Evolutionary conservation across 1,140 invertebrate genomes (phyloP).

Genomic region (Pygmarrhopalites habei): DNA sequence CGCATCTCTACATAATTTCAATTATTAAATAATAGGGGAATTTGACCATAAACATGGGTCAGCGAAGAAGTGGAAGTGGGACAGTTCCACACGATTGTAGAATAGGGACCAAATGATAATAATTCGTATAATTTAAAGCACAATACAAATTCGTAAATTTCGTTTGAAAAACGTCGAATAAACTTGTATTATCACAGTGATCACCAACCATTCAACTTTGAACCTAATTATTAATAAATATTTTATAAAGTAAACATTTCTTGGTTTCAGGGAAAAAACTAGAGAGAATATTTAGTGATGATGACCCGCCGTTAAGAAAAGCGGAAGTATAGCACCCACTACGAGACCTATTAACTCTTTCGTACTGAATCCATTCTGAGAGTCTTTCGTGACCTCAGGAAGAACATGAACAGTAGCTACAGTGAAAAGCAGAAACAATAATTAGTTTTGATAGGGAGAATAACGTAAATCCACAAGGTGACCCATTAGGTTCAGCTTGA

Average conservation of each 20-base stretch:
- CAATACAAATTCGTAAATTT: neutral
- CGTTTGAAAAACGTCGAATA: neutral
- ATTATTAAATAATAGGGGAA: too few species aligned
- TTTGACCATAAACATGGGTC: too few species aligned
- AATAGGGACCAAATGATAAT: neutral
- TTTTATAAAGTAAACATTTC: neutral
- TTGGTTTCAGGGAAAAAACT: neutral
- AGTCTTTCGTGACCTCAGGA: slow-evolving; percentile 52
- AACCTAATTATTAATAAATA: neutral
- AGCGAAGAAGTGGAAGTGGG: too few species aligned
- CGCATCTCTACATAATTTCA: too few species aligned
- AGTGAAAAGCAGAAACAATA: too few species aligned
- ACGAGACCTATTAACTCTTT: slow-evolving; percentile 76
- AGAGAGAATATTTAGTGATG: slow-evolving; percentile 59
- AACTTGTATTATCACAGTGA: neutral
- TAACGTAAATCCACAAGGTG: too few species aligned
- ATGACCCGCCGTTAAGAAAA: slow-evolving; percentile 82
- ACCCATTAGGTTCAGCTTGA: too few species aligned
- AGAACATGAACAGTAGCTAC: slow-evolving; percentile 96
- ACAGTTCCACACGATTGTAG: too few species aligned
- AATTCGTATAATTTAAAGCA: neutral
- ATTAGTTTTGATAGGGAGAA: too few species aligned
- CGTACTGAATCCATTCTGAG: slow-evolving; percentile 57
- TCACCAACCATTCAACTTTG: neutral
- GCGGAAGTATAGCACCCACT: slow-evolving; percentile 73